Conservation (phyloP, 2,797 vertebrate genomes). For the Myoxocephalus aenaeus region DNA sequence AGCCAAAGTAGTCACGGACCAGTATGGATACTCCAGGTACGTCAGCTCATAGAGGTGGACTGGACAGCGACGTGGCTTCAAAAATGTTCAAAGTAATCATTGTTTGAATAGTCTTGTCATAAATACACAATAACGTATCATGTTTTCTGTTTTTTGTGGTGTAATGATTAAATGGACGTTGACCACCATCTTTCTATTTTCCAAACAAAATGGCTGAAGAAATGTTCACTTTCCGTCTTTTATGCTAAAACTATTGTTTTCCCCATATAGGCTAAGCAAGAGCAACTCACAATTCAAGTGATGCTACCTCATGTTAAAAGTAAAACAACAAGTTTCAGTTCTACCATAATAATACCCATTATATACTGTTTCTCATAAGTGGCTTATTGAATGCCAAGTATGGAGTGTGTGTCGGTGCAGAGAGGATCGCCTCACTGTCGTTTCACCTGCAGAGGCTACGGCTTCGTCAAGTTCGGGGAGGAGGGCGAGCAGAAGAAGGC, state of each 20-base stretch:
- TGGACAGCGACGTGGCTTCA: not conserved
- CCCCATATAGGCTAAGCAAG: conserved; percentile 92
- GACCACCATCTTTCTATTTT: conserved; percentile 68
- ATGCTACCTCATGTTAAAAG: conserved; percentile 92
- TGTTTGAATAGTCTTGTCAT: conserved; percentile 24
- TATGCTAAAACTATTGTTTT: conserved; percentile 91
- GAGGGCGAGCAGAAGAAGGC: conserved; percentile 94
- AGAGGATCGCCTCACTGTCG: conserved; percentile 51
- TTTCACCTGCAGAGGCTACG: conserved; percentile 89
- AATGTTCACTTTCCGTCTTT: conserved; percentile 76
- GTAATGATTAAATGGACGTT: conserved; percentile 60
- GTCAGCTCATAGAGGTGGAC: conserved; percentile 5
- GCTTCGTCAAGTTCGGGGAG: conserved; percentile 93
- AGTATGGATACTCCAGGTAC: conserved; percentile 93
- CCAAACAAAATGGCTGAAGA: conserved; percentile 67
- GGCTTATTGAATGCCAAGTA: conserved; percentile 76
- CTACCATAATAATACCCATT: conserved; percentile 87
- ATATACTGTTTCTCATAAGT: conserved; percentile 84
- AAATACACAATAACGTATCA: conserved; percentile 25
- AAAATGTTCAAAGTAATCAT: not conserved
- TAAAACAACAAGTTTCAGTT: conserved; percentile 91
- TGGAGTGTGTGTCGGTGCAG: conserved; percentile 33
- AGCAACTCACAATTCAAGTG: conserved; percentile 91
- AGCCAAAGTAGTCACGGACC: conserved; percentile 94
- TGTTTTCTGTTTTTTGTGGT: conserved; percentile 51